Conservation (phyloP, 2,113 vertebrate species). For the Leptobrachium leishanense region DNA sequence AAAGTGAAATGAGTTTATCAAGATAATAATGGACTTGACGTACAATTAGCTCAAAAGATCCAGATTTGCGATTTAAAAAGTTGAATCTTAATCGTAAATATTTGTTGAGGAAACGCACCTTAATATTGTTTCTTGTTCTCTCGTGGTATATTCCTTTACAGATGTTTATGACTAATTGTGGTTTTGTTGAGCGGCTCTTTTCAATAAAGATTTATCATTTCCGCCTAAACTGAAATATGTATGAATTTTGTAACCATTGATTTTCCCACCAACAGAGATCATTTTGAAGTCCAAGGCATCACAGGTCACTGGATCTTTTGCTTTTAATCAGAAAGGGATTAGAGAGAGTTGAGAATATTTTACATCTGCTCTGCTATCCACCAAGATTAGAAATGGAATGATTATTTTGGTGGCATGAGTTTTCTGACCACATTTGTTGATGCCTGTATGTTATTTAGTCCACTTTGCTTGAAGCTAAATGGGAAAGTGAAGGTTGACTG, state of each 20-base stretch:
- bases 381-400: background rate
- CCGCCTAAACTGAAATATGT: background rate
- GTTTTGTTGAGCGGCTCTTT: background rate
- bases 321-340: constrained; percentile 26
- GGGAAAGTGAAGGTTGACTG: too few species aligned
- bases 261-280: constrained; percentile 25
- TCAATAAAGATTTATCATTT: constrained; percentile 1
- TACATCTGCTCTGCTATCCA: background rate
- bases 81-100: too few species aligned
- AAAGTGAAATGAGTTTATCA: too few species aligned
- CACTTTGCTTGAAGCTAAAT: too few species aligned
- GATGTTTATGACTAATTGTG: background rate
- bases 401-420: background rate
- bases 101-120: too few species aligned
- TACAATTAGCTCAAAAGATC: too few species aligned
- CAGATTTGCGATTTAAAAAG: too few species aligned
- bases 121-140: too few species aligned
- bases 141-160: background rate
- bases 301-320: constrained; percentile 37
- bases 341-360: constrained; percentile 6
- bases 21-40: too few species aligned
- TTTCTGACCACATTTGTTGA: background rate
- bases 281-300: constrained; percentile 21
- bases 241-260: constrained; percentile 12
- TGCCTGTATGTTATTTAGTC: too few species aligned